These are phyloP conservation scores for Sphecodes monilicornis DNA, from an alignment of 2,888 invertebrate genomes.

Conservation along the genomic window DNA sequence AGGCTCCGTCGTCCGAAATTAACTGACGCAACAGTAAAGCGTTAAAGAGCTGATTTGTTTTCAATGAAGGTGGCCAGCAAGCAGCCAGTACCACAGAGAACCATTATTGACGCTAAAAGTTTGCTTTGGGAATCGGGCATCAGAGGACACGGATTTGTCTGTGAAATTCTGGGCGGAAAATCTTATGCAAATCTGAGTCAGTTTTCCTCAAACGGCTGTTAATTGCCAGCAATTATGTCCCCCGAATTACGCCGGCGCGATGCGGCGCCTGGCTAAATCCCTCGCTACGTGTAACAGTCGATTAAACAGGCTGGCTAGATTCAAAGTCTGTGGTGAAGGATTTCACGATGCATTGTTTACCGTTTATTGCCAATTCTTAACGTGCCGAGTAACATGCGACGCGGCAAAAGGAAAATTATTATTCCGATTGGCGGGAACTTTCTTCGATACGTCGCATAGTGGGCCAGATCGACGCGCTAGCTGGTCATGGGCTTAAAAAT, in stretches of 20 bases:
- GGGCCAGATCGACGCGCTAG: too few relatives aligned
- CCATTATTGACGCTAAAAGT: slow-evolving; percentile 59
- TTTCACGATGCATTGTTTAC: not conserved
- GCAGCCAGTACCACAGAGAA: not conserved
- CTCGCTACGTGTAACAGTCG: not conserved
- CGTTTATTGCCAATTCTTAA: not conserved
- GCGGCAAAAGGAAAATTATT: not conserved
- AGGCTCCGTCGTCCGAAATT: not conserved
- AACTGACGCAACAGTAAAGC: not conserved
- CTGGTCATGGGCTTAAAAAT: too few relatives aligned
- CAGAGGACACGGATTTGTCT: slow-evolving; percentile 52
- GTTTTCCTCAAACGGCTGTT: slow-evolving; percentile 29
- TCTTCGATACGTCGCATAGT: slow-evolving; percentile 1
- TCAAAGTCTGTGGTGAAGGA: not conserved
- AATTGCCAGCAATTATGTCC: slow-evolving; percentile 40
- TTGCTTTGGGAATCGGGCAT: slow-evolving; percentile 64
- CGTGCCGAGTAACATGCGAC: not conserved
- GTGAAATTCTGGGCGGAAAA: slow-evolving; percentile 22
- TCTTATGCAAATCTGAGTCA: slow-evolving; percentile 42
- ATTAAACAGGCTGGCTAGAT: not conserved
- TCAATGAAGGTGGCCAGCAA: not conserved
- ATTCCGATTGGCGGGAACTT: slow-evolving; percentile 5
- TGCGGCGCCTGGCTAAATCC: not conserved
- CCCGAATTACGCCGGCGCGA: slow-evolving; percentile 5
- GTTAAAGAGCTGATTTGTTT: not conserved